Conservation (phyloP, 1,140 invertebrate species). For the Drosophila funebris region DNA sequence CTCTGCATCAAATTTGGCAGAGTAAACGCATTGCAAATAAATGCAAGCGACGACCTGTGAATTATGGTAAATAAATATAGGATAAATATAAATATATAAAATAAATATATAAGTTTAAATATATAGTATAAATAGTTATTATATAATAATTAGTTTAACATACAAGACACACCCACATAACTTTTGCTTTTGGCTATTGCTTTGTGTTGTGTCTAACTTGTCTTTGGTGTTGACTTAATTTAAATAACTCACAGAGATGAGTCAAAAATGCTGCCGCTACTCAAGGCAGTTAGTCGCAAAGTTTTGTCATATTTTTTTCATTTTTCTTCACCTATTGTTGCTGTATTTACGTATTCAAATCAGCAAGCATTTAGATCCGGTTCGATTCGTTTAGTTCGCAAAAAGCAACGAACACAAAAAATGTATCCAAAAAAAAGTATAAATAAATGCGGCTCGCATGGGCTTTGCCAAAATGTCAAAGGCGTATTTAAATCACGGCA, state of each 20-base stretch:
- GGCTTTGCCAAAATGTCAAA: slow-evolving; percentile 66
- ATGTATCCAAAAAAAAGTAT: slow-evolving; percentile 30
- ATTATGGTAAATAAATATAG: neutral
- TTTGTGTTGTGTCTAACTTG: slow-evolving; percentile 12
- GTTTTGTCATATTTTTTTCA: slow-evolving; percentile 2
- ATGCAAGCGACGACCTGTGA: slow-evolving; percentile 80
- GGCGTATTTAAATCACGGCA: slow-evolving; percentile 48
- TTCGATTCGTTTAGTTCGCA: slow-evolving; percentile 62
- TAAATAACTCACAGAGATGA: slow-evolving; percentile 52
- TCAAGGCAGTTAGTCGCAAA: slow-evolving; percentile 41
- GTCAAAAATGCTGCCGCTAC: slow-evolving; percentile 11
- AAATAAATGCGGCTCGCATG: slow-evolving; percentile 33
- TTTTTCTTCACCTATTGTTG: slow-evolving; percentile 15
- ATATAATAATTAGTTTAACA: neutral
- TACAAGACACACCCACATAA: slow-evolving; percentile 33
- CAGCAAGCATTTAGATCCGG: slow-evolving; percentile 71
- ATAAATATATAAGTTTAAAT: neutral
- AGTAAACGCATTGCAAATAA: slow-evolving; percentile 78
- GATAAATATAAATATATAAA: slow-evolving; percentile 28
- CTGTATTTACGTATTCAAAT: slow-evolving; percentile 57
- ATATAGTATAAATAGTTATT: too few relatives aligned
- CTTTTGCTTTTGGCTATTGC: slow-evolving; percentile 44
- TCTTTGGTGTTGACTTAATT: slow-evolving; percentile 43
- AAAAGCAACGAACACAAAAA: slow-evolving; percentile 31
- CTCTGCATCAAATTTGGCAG: slow-evolving; percentile 78